These are phyloP conservation scores for Temnothorax unifasciatus DNA, from an alignment of 2,888 invertebrate genomes.

Conservation along the genomic window DNA sequence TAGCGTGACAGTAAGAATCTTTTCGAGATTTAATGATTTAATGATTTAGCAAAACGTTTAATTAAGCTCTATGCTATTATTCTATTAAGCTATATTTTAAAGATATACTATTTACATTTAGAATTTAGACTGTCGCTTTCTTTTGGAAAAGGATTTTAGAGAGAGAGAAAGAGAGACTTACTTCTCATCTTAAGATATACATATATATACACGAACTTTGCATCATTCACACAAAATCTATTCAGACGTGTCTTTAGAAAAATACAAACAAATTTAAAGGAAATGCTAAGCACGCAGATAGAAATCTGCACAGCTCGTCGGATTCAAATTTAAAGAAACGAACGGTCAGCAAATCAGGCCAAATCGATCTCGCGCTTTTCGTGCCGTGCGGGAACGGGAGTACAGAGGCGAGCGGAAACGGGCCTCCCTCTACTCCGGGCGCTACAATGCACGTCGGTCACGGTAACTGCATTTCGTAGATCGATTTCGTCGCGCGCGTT, in stretches of 20 bases:
- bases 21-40: not conserved
- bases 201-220: not conserved
- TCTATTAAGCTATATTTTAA: not conserved
- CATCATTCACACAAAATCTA: not conserved
- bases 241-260: not conserved
- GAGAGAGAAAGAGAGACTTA: too few species aligned
- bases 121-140: not conserved
- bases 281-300: conserved; percentile 36
- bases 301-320: conserved; percentile 27
- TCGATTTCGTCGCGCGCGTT: conserved; percentile 69
- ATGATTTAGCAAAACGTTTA: too few species aligned
- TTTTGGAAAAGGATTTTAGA: not conserved
- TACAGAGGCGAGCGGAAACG: conserved; percentile 61
- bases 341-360: conserved; percentile 61
- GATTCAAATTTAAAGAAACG: conserved; percentile 49
- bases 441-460: conserved; percentile 67
- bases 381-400: conserved; percentile 34
- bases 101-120: too few species aligned
- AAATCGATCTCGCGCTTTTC: conserved; percentile 66
- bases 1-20: not conserved
- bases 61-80: not conserved
- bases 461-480: conserved; percentile 58
- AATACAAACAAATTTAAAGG: conserved; percentile 24
- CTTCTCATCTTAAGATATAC: not conserved
- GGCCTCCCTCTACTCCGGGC: conserved; percentile 37